Evolutionary conservation across 2,888 invertebrate genomes (phyloP).

Genomic region (Morpho helenor): DNA sequence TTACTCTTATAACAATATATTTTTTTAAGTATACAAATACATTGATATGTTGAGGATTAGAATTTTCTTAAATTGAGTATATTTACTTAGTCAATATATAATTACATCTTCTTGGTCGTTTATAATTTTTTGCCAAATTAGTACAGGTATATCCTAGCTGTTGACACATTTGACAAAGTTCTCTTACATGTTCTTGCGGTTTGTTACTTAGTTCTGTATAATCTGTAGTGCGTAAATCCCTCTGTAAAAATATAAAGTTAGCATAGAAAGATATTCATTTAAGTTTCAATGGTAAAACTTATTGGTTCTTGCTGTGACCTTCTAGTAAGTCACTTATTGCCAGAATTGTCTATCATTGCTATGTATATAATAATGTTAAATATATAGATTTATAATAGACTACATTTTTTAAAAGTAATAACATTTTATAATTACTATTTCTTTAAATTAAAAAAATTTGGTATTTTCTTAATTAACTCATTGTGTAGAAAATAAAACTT

Average conservation of each 20-base stretch:
- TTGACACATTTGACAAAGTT: constrained; percentile 44
- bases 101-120: neutral
- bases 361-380: too few species aligned
- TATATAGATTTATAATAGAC: too few species aligned
- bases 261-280: too few species aligned
- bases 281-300: too few species aligned
- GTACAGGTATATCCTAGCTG: constrained; percentile 34
- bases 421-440: too few species aligned
- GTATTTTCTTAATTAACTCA: too few species aligned
- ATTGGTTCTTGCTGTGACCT: too few species aligned
- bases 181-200: constrained; percentile 33
- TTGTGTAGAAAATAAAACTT: constrained; percentile 8
- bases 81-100: neutral
- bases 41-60: neutral
- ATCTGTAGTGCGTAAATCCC: constrained; percentile 36
- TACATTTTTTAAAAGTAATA: too few species aligned
- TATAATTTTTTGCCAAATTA: constrained; percentile 2
- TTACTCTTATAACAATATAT: neutral
- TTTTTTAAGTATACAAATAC: neutral
- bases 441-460: too few species aligned
- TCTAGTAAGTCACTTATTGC: too few species aligned
- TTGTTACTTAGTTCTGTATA: constrained; percentile 20
- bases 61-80: neutral
- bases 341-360: too few species aligned
- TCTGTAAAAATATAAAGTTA: constrained; percentile 31